Percentiles rank a stretch among this genome's conserved stretches.
phyloP scores from a whole-genome alignment of 2,797 vertebrate species.

The Oreonectes daqikongensis region DNA sequence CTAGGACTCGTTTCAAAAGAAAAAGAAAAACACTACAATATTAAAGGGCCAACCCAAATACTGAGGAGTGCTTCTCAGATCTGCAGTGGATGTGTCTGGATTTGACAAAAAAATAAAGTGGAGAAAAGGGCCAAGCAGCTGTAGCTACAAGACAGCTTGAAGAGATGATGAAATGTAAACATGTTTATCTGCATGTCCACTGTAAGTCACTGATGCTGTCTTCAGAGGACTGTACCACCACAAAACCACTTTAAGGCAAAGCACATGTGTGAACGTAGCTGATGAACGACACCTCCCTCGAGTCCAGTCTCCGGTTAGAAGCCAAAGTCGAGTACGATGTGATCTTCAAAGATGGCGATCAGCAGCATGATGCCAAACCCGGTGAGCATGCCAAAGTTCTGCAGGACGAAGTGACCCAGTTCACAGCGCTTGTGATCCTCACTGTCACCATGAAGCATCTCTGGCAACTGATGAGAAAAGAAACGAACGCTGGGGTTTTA shows the following conservation, averaged over 20 bases:
- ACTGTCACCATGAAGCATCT: constrained; percentile 96
- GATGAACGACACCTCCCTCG: neutral
- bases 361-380: constrained; percentile 97
- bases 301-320: constrained; percentile 74
- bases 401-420: constrained; percentile 91
- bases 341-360: constrained; percentile 97
- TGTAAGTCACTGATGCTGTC: constrained; percentile 57
- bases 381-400: constrained; percentile 93
- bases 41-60: constrained; percentile 45
- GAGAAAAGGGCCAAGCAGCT: constrained; percentile 30
- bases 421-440: constrained; percentile 93
- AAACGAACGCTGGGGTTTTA: neutral
- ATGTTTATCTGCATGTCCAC: constrained; percentile 57
- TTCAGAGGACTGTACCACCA: constrained; percentile 61
- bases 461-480: constrained; percentile 82
- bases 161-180: constrained; percentile 55
- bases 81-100: constrained; percentile 26
- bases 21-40: neutral
- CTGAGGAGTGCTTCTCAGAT: neutral
- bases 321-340: constrained; percentile 90
- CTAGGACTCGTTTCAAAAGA: constrained; percentile 1
- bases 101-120: neutral
- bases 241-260: constrained; percentile 66
- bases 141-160: constrained; percentile 35
- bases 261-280: constrained; percentile 46